Evolutionary conservation across 2,797 vertebrate species (phyloP).

Genomic region (Spondyliosoma cantharus): DNA sequence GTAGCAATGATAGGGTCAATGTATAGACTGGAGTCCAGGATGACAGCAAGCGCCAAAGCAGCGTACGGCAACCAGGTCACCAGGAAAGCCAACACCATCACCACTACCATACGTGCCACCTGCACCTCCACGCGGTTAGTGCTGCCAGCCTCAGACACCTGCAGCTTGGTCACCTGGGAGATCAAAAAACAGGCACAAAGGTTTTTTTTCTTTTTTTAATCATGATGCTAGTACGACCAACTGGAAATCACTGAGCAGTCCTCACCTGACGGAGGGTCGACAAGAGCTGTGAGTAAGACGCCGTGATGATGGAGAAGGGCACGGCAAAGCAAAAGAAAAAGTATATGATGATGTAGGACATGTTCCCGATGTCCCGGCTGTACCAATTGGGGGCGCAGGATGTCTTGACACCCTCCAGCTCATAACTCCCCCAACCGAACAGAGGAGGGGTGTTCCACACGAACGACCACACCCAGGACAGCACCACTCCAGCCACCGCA

Average conservation of each 20-base stretch:
- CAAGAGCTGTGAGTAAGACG: conserved; percentile 80
- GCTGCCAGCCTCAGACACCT: conserved; percentile 74
- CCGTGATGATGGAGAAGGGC: conserved; percentile 80
- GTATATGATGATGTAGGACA: conserved; percentile 85
- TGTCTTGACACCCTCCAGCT: conserved; percentile 81
- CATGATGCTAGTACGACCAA: not conserved
- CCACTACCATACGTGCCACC: conserved; percentile 88
- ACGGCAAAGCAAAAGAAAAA: conserved; percentile 83
- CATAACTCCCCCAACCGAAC: conserved; percentile 84
- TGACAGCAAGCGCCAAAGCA: conserved; percentile 80
- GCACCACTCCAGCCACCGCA: conserved; percentile 79
- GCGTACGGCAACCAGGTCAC: conserved; percentile 90
- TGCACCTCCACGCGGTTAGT: conserved; percentile 83
- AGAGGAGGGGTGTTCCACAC: conserved; percentile 86
- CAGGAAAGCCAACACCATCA: conserved; percentile 90
- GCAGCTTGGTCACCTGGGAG: conserved; percentile 77
- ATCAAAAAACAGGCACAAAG: not conserved
- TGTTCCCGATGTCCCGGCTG: conserved; percentile 77
- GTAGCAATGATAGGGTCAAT: conserved; percentile 79
- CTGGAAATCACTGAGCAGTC: no score
- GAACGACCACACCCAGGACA: conserved; percentile 87
- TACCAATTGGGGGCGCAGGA: conserved; percentile 86
- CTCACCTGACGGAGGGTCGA: conserved; percentile 83
- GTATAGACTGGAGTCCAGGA: conserved; percentile 73
- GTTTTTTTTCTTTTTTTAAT: not conserved